These are phyloP conservation scores for Cassiopea xamachana DNA, from an alignment of 30 jellyfish, hydroid and myxozoan genomes.

Conservation along the genomic window DNA sequence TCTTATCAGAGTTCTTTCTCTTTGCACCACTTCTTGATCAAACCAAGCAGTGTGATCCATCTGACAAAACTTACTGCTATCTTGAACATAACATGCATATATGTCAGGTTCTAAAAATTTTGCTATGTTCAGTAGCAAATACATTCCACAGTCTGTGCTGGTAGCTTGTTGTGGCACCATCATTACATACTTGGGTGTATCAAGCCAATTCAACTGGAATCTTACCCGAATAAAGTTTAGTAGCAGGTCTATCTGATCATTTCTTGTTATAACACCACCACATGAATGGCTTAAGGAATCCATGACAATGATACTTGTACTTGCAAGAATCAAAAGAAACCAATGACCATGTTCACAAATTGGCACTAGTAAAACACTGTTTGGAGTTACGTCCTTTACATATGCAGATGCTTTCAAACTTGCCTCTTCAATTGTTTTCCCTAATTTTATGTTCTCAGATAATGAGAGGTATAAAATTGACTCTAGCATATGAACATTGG, in stretches of 20 bases:
- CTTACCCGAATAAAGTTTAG: not conserved
- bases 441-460: not conserved
- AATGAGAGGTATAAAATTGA: slow-evolving; percentile 47
- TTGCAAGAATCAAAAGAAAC: not conserved
- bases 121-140: not conserved
- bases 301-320: not conserved
- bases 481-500: slow-evolving; percentile 23
- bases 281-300: not conserved
- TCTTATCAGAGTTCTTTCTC: no score
- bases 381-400: slow-evolving; percentile 13
- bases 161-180: not conserved
- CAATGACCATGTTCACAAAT: not conserved
- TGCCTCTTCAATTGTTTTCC: slow-evolving; percentile 34
- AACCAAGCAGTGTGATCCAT: not conserved
- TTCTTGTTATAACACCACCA: not conserved
- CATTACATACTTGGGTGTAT: not conserved
- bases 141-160: not conserved
- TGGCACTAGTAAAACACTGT: slow-evolving; percentile 45
- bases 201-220: not conserved
- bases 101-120: not conserved
- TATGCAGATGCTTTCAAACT: slow-evolving; percentile 31
- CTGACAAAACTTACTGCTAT: not conserved
- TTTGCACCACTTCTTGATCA: no score
- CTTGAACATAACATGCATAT: not conserved
- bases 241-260: not conserved